These are phyloP conservation scores for Spongia lamella DNA, from an alignment of 37 sponge, comb jelly and placozoan species.

Conservation along the genomic window DNA sequence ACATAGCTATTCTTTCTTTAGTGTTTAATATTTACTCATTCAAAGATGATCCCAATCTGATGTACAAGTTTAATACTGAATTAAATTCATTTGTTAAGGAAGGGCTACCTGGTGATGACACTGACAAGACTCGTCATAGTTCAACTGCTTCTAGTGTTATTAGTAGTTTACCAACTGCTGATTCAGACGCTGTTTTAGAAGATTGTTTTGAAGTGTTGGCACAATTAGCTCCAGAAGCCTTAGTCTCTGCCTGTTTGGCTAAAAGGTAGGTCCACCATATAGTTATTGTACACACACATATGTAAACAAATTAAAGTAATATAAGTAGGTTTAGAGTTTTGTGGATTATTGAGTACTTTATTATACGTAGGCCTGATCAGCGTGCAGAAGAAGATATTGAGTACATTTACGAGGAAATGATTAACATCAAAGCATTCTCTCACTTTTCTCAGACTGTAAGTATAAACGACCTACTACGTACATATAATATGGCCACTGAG, in stretches of 20 bases:
- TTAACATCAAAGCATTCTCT: conserved; percentile 75
- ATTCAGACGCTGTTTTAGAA: conserved; percentile 52
- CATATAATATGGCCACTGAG: too few relatives aligned
- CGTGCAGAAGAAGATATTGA: conserved; percentile 74
- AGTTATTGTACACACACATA: too few relatives aligned
- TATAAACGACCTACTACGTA: too few relatives aligned
- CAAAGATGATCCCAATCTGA: conserved; percentile 36
- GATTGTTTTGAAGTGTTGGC: conserved; percentile 79
- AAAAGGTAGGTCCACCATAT: conserved; percentile 58
- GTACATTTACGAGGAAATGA: conserved; percentile 77
- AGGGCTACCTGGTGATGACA: too few relatives aligned
- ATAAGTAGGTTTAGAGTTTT: neutral
- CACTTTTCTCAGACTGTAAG: conserved; percentile 82
- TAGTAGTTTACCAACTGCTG: conserved; percentile 3
- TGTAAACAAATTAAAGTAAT: conserved; percentile 1
- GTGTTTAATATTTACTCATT: conserved; percentile 44
- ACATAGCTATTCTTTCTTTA: too few relatives aligned
- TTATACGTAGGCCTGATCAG: conserved; percentile 55
- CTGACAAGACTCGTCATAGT: too few relatives aligned
- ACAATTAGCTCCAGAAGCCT: conserved; percentile 72
- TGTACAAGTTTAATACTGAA: conserved; percentile 23
- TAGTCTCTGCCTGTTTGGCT: conserved; percentile 66
- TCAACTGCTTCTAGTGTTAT: too few relatives aligned
- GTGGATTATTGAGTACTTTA: neutral
- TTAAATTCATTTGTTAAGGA: too few relatives aligned